Evolutionary conservation across 2,888 invertebrate species (phyloP).

Genomic region (Cantharis rufa): DNA sequence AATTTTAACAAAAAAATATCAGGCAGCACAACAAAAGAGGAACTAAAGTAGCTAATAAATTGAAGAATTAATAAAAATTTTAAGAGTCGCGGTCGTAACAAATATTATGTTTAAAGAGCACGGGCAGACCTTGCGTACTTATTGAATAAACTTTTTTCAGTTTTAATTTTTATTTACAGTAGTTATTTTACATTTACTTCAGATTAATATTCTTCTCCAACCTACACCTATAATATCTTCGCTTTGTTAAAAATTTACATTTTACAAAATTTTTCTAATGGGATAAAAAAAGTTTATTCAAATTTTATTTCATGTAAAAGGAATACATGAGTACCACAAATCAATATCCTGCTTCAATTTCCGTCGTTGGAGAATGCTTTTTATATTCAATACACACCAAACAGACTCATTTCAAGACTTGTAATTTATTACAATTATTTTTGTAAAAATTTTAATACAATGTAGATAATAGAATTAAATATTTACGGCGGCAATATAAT

Average conservation of each 20-base stretch:
- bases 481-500: not conserved
- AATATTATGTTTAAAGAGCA: no score
- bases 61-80: not conserved
- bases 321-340: not conserved
- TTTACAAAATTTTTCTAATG: not conserved
- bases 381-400: not conserved
- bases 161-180: not conserved
- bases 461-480: not conserved
- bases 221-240: not conserved
- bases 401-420: not conserved
- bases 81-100: not conserved
- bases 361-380: not conserved
- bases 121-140: not conserved
- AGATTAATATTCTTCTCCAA: not conserved
- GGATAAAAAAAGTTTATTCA: not conserved
- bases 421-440: not conserved
- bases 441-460: not conserved
- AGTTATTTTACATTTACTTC: not conserved
- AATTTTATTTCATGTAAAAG: not conserved
- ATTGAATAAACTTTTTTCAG: no score
- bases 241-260: not conserved
- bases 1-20: not conserved
- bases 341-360: not conserved
- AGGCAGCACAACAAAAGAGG: not conserved
- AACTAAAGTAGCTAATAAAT: not conserved